A percentile compares a stretch with the other conserved stretches of the same genome.
Conservation (phyloP, 2,113 vertebrate species). For the Hipposideros armiger region DNA sequence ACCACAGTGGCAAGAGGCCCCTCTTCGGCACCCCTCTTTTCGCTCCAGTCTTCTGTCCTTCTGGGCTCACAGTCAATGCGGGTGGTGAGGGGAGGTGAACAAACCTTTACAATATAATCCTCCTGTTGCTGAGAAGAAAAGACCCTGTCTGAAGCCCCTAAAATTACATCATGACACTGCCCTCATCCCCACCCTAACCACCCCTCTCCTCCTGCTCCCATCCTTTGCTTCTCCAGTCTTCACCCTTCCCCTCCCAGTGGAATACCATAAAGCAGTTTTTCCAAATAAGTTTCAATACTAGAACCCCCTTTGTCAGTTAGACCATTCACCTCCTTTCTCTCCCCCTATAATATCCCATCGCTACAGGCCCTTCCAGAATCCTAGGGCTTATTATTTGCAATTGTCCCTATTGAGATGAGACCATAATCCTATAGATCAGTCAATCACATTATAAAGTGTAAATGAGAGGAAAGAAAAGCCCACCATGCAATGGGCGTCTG, state of each 20-base stretch:
- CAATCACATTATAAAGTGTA: background rate
- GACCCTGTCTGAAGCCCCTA: background rate
- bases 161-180: background rate
- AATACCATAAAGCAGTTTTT: background rate
- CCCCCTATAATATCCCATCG: background rate
- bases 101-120: background rate
- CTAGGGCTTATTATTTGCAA: background rate
- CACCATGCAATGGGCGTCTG: fast-evolving
- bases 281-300: background rate
- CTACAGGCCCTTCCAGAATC: background rate
- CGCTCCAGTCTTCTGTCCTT: slow-evolving; percentile 27
- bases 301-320: background rate
- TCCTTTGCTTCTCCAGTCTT: background rate
- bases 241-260: fast-evolving
- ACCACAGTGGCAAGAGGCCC: background rate
- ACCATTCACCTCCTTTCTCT: background rate
- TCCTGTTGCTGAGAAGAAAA: background rate
- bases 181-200: too few relatives aligned
- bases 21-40: background rate
- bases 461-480: background rate
- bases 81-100: background rate
- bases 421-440: background rate
- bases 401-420: background rate
- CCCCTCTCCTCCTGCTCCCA: background rate
- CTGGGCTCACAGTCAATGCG: background rate